Evolutionary conservation across 2,888 invertebrate genomes (phyloP).

Genomic region (Furcula furcula): DNA sequence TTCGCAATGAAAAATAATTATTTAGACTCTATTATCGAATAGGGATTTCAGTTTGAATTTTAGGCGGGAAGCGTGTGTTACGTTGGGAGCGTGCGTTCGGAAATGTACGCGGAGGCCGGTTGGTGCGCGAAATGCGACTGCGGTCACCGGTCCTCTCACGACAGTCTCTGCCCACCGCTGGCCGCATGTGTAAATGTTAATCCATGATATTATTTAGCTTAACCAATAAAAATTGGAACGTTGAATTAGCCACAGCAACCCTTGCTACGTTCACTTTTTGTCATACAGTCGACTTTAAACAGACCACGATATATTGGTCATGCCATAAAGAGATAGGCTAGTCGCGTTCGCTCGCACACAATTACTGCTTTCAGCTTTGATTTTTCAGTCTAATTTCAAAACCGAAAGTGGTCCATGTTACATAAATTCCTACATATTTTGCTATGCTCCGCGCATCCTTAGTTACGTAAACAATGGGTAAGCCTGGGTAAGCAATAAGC

Average conservation of each 20-base stretch:
- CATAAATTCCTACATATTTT: conserved; percentile 34
- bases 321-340: conserved; percentile 26
- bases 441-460: conserved; percentile 23
- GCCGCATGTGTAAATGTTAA: conserved; percentile 68
- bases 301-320: conserved; percentile 38
- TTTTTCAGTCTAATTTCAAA: conserved; percentile 52
- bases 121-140: conserved; percentile 73
- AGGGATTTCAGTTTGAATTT: conserved; percentile 56
- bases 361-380: conserved; percentile 37
- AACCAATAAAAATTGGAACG: conserved; percentile 44
- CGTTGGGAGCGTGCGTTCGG: conserved; percentile 64
- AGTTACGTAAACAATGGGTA: conserved; percentile 33
- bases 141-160: conserved; percentile 55
- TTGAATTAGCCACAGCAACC: conserved; percentile 22
- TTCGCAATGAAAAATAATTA: conserved; percentile 60
- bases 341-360: conserved; percentile 31
- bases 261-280: conserved; percentile 18
- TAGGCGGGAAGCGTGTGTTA: conserved; percentile 74
- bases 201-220: conserved; percentile 55
- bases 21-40: conserved; percentile 47
- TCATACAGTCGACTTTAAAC: conserved; percentile 18
- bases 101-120: conserved; percentile 64
- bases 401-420: conserved; percentile 36
- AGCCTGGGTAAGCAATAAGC: no score
- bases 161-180: conserved; percentile 63